A percentile compares a stretch with the other conserved stretches of the same genome.
phyloP scores from a whole-genome alignment of 1,140 invertebrate genomes.

The Orius insidiosus region DNA sequence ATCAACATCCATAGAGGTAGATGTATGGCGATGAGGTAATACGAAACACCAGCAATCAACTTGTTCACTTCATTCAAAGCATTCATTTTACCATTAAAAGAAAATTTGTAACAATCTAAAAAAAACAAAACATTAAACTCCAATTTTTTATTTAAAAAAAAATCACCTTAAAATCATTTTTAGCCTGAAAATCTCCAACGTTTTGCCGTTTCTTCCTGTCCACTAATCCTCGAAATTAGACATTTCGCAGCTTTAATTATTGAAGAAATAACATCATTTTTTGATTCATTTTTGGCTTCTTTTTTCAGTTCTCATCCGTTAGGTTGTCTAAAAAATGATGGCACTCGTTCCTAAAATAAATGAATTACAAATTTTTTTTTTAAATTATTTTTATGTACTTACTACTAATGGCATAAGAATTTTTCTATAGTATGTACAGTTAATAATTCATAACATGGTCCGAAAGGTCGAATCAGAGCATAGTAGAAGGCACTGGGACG shows the following conservation, averaged over 20 bases:
- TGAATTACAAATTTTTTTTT: background rate
- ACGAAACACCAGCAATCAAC: conserved; percentile 78
- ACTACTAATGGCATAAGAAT: conserved; percentile 84
- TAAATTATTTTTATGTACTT: conserved; percentile 27
- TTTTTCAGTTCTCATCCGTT: conserved; percentile 96
- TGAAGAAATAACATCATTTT: conserved; percentile 79
- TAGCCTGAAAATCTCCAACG: conserved; percentile 85
- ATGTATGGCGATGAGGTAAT: conserved; percentile 54
- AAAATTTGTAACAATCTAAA: conserved; percentile 82
- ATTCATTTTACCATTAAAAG: conserved; percentile 99
- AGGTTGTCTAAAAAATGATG: conserved; percentile 79
- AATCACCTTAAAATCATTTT: conserved; percentile 76
- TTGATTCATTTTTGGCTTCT: conserved; percentile 89
- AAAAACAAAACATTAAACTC: too few relatives aligned
- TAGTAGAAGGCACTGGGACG: conserved; percentile 63
- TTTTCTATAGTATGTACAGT: conserved; percentile 78
- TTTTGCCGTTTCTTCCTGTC: conserved; percentile 68
- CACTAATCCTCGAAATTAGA: conserved; percentile 57
- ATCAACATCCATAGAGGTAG: conserved; percentile 45
- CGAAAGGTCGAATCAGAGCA: conserved; percentile 77
- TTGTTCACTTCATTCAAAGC: conserved; percentile 98
- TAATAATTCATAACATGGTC: conserved; percentile 78
- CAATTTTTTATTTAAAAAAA: background rate
- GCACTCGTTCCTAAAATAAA: conserved; percentile 61
- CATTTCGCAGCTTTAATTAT: conserved; percentile 81